Evolutionary conservation across 2,888 invertebrate genomes (phyloP).

Genomic region (Syritta pipiens): DNA sequence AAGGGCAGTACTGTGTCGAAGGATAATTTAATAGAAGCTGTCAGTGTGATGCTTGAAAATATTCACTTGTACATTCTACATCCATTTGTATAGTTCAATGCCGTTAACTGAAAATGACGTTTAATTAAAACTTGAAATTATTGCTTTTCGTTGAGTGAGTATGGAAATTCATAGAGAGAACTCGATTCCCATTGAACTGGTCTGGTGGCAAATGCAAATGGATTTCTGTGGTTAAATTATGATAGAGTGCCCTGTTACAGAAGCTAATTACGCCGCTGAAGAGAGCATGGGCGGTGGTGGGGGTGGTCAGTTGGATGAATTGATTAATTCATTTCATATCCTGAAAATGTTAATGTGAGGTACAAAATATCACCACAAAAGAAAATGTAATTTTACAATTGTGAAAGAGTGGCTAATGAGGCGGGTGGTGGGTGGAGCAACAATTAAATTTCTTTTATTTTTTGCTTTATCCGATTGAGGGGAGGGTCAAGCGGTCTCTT

Average conservation of each 20-base stretch:
- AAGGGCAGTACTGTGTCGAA: too few relatives aligned
- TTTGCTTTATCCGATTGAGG: too few relatives aligned
- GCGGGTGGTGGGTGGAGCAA: too few relatives aligned
- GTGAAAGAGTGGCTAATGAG: too few relatives aligned
- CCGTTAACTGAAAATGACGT: constrained; percentile 33
- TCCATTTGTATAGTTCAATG: not conserved
- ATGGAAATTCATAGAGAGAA: not conserved
- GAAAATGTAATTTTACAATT: too few relatives aligned
- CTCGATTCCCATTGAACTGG: not conserved
- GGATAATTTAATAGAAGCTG: not conserved
- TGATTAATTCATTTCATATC: too few relatives aligned
- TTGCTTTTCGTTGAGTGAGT: constrained; percentile 2
- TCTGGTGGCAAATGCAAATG: not conserved
- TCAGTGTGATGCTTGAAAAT: not conserved
- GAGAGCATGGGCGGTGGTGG: too few relatives aligned
- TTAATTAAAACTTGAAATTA: constrained; percentile 49
- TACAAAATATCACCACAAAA: too few relatives aligned
- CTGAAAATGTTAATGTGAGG: too few relatives aligned
- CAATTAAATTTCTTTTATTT: too few relatives aligned
- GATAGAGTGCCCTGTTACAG: constrained; percentile 3
- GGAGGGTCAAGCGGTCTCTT: too few relatives aligned
- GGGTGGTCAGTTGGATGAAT: too few relatives aligned
- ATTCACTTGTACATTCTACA: not conserved
- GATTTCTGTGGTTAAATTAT: constrained; percentile 33
- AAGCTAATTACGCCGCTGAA: not conserved